Evolutionary conservation across 2,888 invertebrate species (phyloP), one percentile per base, ranked within the genome.

Genomic region (Ctenicera cuprea): DNA sequence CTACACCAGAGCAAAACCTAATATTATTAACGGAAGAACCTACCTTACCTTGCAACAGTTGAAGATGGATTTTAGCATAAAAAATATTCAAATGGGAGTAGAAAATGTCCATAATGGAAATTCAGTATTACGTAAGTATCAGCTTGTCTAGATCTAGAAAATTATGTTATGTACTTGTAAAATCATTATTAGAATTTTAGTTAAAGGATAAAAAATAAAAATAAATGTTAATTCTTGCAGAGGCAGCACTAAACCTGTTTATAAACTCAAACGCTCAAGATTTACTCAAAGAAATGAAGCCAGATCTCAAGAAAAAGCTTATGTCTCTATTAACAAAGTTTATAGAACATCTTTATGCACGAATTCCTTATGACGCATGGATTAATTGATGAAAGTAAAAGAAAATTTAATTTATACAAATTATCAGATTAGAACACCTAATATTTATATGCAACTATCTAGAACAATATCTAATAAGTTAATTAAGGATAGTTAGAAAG

Each of bases 201-300:
- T n/a, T n/a, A n/a, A n/a, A n/a, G 26, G 26, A 5, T 26, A 26
- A 26, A 3, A 26, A 26, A 26, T 26, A n/a, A n/a, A n/a, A n/a
- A n/a, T n/a, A n/a, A n/a, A n/a, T 8, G 4, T 33, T 33, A 48
- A 50, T 48, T n/a, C 73, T 88, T 86, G 77, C 89, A 95, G 95
- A 95, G 86, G 95, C 95, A 14, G 95, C 95, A 12, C 86, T 95
- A 75, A 95, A 95, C 87, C 88, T 95, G 57, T 95, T 95, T 87
- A 95, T 95, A 86, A 95, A 95, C 86, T 93, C 94, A 0, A 95
- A 95, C 85, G 92, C 94, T 0, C 95, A 95, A 82, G 95, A 95
- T 78, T 87, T 95, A 12, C 87, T 95, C 54, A 94, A 94, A 83
- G 95, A 95, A 87, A 95, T 95, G 95, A 95, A 95, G 83, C 95